A percentile compares a stretch with the other conserved stretches of the same genome.
Conservation (phyloP, 2,113 vertebrate species). For the Antennarius striatus region DNA sequence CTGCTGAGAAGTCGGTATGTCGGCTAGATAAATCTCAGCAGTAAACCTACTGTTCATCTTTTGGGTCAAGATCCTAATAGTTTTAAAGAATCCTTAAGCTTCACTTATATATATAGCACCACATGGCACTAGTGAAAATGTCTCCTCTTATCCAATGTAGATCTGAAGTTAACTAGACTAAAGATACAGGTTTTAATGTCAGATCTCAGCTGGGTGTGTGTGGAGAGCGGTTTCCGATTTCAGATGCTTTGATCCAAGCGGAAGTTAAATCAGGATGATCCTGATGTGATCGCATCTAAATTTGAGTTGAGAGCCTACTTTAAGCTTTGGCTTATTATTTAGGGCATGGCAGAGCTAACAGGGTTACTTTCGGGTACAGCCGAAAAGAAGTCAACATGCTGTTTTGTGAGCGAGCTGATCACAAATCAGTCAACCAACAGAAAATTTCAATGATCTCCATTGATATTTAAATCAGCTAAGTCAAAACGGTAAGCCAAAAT, state of each 20-base stretch:
- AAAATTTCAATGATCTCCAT: no score
- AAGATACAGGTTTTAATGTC: constrained; percentile 5
- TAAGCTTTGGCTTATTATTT: constrained; percentile 67
- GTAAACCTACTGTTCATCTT: constrained; percentile 46
- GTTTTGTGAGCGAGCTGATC: no score
- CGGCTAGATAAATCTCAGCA: neutral
- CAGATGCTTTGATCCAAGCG: constrained; percentile 41
- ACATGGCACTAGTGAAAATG: constrained; percentile 43
- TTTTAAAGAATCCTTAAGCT: constrained; percentile 49
- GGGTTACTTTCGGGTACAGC: constrained; percentile 44
- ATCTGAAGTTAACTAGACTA: neutral
- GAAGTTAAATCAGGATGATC: constrained; percentile 67
- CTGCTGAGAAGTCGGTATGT: constrained; percentile 21
- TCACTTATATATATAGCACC: constrained; percentile 25
- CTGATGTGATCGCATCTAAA: constrained; percentile 70
- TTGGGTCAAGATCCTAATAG: constrained; percentile 53
- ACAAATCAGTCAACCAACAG: no score
- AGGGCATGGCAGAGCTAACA: constrained; percentile 53
- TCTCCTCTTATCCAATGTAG: neutral
- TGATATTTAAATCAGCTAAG: no score
- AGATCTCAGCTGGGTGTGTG: neutral
- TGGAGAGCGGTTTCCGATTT: constrained; percentile 17
- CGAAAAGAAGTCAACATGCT: constrained; percentile 11
- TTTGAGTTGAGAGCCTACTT: constrained; percentile 62
- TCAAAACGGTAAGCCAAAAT: no score